Conservation (phyloP, 2,797 vertebrate species). For the Monodelphis domestica region DNA sequence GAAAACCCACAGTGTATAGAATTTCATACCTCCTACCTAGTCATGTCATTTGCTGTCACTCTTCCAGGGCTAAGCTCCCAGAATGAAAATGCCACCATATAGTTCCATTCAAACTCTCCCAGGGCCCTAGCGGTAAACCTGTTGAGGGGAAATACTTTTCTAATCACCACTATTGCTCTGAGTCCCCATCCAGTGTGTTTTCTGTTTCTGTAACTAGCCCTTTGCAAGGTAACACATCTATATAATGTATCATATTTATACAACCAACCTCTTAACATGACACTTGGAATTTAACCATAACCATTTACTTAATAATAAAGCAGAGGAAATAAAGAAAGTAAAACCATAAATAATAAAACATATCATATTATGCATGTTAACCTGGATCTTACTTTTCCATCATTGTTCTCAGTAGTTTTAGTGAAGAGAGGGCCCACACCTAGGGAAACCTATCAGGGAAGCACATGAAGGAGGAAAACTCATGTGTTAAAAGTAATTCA, state of each 20-base stretch:
- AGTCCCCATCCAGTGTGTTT: neutral
- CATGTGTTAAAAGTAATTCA: neutral
- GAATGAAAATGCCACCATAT: neutral
- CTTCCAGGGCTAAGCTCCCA: neutral
- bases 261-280: neutral
- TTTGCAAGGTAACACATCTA: neutral
- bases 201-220: neutral
- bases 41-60: neutral
- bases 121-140: neutral
- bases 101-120: neutral
- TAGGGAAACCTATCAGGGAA: neutral
- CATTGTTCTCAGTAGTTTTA: neutral
- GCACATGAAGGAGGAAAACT: neutral
- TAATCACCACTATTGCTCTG: neutral
- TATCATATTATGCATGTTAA: neutral
- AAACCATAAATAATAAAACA: neutral
- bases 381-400: neutral
- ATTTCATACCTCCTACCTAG: neutral
- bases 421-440: neutral
- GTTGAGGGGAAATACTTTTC: neutral
- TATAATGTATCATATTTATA: neutral
- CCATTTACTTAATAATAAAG: neutral
- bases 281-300: neutral
- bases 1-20: neutral
- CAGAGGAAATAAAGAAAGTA: neutral